Base-by-base conservation (phyloP, 2,888 invertebrate genomes). In the Temnothorax ravouxi region DNA sequence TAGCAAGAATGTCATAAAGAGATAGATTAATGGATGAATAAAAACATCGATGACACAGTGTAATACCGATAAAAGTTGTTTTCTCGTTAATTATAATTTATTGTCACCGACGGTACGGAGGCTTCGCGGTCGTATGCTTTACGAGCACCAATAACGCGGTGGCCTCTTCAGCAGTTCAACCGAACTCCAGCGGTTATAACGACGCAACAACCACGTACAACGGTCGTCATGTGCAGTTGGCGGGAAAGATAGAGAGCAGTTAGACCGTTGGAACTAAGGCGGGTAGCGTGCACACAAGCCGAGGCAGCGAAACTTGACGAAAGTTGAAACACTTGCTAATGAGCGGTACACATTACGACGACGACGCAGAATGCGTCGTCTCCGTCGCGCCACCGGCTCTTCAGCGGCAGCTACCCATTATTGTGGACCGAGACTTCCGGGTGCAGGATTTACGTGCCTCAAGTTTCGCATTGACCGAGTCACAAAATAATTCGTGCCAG, bases 241-340 rank as follows among this genome's bases (percentile, higher is more conserved):
- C 67, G 64, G 72, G 83, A 67, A 75, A 85, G 85, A 77, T 21
- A 79, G 82, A 82, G 83, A 85, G 74, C 75, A 50, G 74, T 56
- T 69, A 81, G 72, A 79, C 47, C 50, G 67, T 50, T 5, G 69
- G 66, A 47, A 81, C 69, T 59, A 54, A 80, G 79, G 34, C 25
- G 83, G 21, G 44, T 41, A 62, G 67, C 44, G 52, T 15, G 50
- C n/a, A 54, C 54, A 52, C 38, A 34, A 54, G 62, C n/a, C 38
- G 81, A 72, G 21, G 21, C 25, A 25, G 41, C 82, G 87, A 85
- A 92, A 93, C 93, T 93, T 88, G 87, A 87, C 92, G 89, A 91
- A 93, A 93, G 92, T 93, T 93, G 86, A 88, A 91, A 92, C 92
- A 91, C 90, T 93, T 92, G 93, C 93, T 93, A 94, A 94, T 93